Evolutionary conservation across 2,888 invertebrate genomes (phyloP).

Genomic region (Stenichneumon culpator): DNA sequence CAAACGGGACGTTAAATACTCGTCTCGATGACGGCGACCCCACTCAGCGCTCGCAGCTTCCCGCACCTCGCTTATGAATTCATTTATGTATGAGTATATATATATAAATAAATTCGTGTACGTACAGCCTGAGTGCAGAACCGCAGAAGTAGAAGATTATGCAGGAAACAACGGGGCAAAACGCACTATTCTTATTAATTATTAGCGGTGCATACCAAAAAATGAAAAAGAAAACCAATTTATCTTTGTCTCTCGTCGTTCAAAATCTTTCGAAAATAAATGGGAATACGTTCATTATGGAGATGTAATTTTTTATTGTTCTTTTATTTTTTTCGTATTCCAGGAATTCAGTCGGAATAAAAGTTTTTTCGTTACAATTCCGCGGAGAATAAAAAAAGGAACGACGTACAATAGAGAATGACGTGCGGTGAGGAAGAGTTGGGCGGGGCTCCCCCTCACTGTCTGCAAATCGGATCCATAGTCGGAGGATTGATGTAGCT

Average conservation of each 20-base stretch:
- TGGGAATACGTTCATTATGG: neutral
- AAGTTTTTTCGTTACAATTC: conserved; percentile 36
- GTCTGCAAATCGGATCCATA: conserved; percentile 32
- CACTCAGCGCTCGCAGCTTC: conserved; percentile 59
- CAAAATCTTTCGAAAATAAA: neutral
- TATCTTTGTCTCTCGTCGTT: neutral
- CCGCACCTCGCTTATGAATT: conserved; percentile 12
- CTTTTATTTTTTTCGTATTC: neutral
- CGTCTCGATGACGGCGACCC: conserved; percentile 70
- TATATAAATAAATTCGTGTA: neutral
- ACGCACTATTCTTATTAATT: too few relatives aligned
- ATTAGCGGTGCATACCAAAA: neutral
- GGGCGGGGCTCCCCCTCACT: neutral
- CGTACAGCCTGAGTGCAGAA: neutral
- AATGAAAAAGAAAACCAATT: neutral
- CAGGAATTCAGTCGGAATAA: conserved; percentile 7
- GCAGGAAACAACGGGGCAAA: too few relatives aligned
- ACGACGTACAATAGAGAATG: neutral
- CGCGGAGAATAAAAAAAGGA: neutral
- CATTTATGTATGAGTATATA: neutral
- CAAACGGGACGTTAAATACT: conserved; percentile 79
- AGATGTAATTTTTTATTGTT: neutral
- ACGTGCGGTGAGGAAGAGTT: neutral
- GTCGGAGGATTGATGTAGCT: conserved; percentile 56
- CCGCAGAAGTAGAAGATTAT: neutral